Conservation (phyloP, 1,140 invertebrate species). For the Ephestia elutella region DNA sequence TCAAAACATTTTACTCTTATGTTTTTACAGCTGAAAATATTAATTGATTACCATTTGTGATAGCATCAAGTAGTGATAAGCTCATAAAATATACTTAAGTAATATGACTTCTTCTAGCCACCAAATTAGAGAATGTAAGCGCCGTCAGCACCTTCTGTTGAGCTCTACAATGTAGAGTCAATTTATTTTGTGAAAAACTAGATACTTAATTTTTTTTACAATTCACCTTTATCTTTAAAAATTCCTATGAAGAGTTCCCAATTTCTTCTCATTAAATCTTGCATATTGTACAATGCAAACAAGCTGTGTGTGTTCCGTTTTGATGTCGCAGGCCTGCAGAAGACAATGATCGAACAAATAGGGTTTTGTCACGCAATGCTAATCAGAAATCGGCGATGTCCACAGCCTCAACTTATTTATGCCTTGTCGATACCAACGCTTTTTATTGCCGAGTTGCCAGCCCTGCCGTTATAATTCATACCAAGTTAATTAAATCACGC, state of each 20-base stretch:
- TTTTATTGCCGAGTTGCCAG: constrained; percentile 52
- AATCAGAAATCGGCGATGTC: constrained; percentile 59
- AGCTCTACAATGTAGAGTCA: no score
- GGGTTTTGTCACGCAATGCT: constrained; percentile 60
- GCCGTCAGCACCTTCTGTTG: no score
- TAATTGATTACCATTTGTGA: no score
- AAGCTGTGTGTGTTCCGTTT: constrained; percentile 44
- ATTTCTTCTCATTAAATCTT: not conserved
- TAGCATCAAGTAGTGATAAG: no score
- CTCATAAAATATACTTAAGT: no score
- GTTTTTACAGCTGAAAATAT: no score
- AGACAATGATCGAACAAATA: constrained; percentile 68
- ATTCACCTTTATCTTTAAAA: no score
- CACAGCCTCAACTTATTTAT: constrained; percentile 59
- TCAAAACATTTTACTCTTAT: no score
- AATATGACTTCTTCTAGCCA: no score
- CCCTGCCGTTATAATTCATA: constrained; percentile 51
- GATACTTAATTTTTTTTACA: no score
- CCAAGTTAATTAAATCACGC: constrained; percentile 17
- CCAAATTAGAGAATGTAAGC: no score
- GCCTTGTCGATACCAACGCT: constrained; percentile 51
- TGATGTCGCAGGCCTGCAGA: constrained; percentile 47
- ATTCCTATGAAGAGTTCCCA: not conserved
- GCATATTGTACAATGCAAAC: constrained; percentile 1
- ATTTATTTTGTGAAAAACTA: no score